These are phyloP conservation scores for Seira musarum DNA, from an alignment of 2,888 invertebrate genomes.

Conservation along the genomic window DNA sequence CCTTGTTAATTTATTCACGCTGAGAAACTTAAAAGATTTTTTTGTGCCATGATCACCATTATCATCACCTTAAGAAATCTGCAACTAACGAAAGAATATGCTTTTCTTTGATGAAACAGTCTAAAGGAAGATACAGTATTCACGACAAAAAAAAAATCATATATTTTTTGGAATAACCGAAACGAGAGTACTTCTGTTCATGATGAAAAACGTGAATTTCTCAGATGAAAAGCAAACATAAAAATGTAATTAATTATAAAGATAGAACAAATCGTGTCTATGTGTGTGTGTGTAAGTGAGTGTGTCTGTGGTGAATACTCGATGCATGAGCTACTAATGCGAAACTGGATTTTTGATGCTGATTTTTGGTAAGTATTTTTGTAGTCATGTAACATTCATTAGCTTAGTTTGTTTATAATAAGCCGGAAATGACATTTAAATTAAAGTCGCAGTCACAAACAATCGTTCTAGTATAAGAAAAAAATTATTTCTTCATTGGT, in stretches of 20 bases:
- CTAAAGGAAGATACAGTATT: not conserved
- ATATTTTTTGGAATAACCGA: constrained; percentile 10
- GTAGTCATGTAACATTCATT: no score
- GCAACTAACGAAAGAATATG: not conserved
- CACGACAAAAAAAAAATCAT: not conserved
- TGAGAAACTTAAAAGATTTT: not conserved
- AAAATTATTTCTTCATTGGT: not conserved
- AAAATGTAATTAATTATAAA: constrained; percentile 11
- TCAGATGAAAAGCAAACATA: not conserved
- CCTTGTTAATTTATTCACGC: no score
- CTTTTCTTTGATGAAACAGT: not conserved
- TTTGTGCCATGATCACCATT: constrained; percentile 7
- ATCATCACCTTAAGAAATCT: not conserved
- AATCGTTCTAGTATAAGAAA: not conserved
- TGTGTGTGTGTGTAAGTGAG: no score
- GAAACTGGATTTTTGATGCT: constrained; percentile 11
- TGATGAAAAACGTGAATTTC: constrained; percentile 13
- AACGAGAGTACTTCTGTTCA: no score
- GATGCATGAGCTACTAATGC: not conserved
- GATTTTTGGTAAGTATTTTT: constrained; percentile 16
- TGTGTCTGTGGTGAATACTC: not conserved
- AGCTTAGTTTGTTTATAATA: not conserved
- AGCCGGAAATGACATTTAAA: constrained; percentile 19
- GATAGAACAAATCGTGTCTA: constrained; percentile 13
- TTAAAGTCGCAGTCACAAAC: not conserved